These are phyloP conservation scores for Archocentrus centrarchus DNA, from an alignment of 2,113 vertebrate species.

Conservation along the genomic window DNA sequence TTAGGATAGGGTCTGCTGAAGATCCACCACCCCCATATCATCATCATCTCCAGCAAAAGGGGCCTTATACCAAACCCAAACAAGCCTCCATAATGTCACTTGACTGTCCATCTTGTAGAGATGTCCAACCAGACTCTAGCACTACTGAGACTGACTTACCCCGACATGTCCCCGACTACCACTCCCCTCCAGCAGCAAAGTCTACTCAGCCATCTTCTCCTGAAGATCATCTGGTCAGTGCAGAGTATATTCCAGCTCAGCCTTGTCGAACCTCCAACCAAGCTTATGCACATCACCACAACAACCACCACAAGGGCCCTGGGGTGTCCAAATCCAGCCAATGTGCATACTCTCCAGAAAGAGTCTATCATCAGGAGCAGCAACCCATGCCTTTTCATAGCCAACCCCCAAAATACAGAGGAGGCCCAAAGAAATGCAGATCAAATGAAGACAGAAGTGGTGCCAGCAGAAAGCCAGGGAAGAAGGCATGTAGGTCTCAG, in stretches of 20 bases:
- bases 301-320: conserved; percentile 41
- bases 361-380: conserved; percentile 45
- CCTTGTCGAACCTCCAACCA: conserved; percentile 70
- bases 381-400: conserved; percentile 32
- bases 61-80: conserved; percentile 47
- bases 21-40: conserved; percentile 30
- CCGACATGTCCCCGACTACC: conserved; percentile 56
- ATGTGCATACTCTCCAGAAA: conserved; percentile 66
- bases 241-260: conserved; percentile 86
- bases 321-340: conserved; percentile 57
- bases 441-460: conserved; percentile 74
- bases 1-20: conserved; percentile 26
- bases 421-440: conserved; percentile 80
- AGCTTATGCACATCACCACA: conserved; percentile 56
- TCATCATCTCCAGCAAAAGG: conserved; percentile 50
- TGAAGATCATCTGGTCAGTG: conserved; percentile 83
- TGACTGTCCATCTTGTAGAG: conserved; percentile 61
- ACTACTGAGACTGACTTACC: conserved; percentile 70
- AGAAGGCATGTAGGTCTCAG: conserved; percentile 85
- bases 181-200: conserved; percentile 20
- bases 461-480: conserved; percentile 71
- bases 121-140: conserved; percentile 59
- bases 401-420: conserved; percentile 58
- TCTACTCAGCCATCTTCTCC: conserved; percentile 39
- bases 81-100: conserved; percentile 26